Evolutionary conservation across 2,797 vertebrate genomes (phyloP), one percentile per base, ranked within the genome.

Genomic region (Poecilia wingei): DNA sequence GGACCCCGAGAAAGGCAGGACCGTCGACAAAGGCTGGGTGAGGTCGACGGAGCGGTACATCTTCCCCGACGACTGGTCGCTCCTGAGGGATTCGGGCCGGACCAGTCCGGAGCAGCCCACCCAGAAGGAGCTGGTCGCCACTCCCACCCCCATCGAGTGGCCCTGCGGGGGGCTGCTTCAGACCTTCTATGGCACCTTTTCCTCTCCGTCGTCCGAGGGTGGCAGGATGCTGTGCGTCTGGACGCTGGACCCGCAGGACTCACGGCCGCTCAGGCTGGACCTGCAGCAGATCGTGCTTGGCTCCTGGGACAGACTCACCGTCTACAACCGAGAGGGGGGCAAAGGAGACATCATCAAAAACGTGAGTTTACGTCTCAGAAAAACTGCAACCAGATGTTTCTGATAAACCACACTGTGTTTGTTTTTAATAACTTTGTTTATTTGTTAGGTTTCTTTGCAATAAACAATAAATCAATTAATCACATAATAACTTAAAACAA

Each of bases 121-220:
- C 4, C 59, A 4, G 25, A 85, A 75, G 47, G 71, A 73, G 12
- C 77, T 41, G 0, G n/a, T n/a, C 1, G 66, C 95, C 88, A 93
- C 95, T 33, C 82, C 86, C 5, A n/a, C 85, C n/a, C 85, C 93
- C 6, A 76, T 93, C 1, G 87, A 93, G 76, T 95, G 95, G 80
- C 92, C 94, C 9, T 98, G 97, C 31, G 97, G 97, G 39, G 94
- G 95, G 3, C 93, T 96, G 61, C 89, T 97, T 33, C 94, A 95
- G 81, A 95, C 94, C 31, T 98, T 98, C 90, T 98, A 97, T 2
- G 97, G 97, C 10, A 96, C 96, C 33, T 97, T 98, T 72, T 95
- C 94, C 20, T 95, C 97, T 10, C 96, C 97, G 0, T 79, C 92
- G 3, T 93, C 86, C n/a, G 88, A 70, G 0, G 90, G 92, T 4